Evolutionary conservation across 2,113 vertebrate species (phyloP), one percentile per base, ranked within the genome.

Genomic region (Lethenteron reissneri): DNA sequence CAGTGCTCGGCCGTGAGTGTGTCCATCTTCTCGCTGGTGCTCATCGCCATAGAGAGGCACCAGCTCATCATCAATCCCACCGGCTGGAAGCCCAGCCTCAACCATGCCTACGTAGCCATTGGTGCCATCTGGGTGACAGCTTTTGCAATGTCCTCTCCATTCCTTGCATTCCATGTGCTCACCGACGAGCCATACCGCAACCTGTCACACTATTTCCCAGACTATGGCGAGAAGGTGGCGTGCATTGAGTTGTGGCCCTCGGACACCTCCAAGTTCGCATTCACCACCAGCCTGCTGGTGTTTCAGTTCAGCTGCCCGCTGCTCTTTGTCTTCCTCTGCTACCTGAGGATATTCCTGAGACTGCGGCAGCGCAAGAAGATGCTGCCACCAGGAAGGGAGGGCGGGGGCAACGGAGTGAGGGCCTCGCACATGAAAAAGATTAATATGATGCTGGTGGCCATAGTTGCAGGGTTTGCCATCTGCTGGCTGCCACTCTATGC

Each of bases 401-500:
- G 72, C 76, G 87, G 86, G 72, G 84, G 84, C 77, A 41, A 41
- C 41, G 41, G 41, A 41, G 41, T 41, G 41, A 80, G 87, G 76
- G 86, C 83, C 74, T 82, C 79, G 41, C 85, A 90, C 79, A 83
- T 80, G 64, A 87, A 83, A 77, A 83, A 87, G 71, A 88, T 90
- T 77, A 88, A 87, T 73, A 71, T 87, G 74, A 88, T 90, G 87
- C 80, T 90, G 41, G 81, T 89, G 56, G 87, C 85, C 58, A 88
- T 90, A 8, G 87, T 90, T 72, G 86, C 88, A 0, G 87, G 83
- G 0, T 89, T 89, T 72, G 86, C 87, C 0, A 76, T 89, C 73
- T 89, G 87, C 79, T 90, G 87, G 87, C 80, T 90, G 71, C 87
- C 87, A 3, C 85, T 90, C 10, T 87, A 85, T 75, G 82, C 89